Base-by-base conservation (phyloP, 2,113 vertebrate species). In the Myotis yumanensis region DNA sequence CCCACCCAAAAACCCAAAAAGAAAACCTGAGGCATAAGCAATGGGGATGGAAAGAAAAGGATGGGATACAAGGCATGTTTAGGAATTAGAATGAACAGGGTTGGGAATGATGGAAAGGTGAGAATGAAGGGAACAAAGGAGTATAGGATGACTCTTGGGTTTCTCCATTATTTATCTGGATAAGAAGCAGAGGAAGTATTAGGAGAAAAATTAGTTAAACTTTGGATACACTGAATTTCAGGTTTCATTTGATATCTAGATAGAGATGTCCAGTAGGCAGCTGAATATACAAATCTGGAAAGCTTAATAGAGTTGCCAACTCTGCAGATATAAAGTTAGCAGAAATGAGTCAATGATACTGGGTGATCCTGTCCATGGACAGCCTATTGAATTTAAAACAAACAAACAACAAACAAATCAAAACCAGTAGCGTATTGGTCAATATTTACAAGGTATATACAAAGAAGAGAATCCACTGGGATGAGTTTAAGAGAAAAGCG, bases 171-270 rank as follows among this genome's bases (percentile, higher is more conserved):
- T 22, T 51, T 52, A 82, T 14, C 72, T 90, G 12, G 25, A 46
- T 46, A 92, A n/a, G 66, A 9, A 84, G 30, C 48, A n/a, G 59
- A 81, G 23, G 85, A 94, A 79, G 2, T 46, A 86, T 30, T 69
- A 64, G 51, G 8, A 40, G 6, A 8, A n/a, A 57, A 43, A 46
- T 32, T 69, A 28, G 20, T 86, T 89, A 17, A 77, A 3, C 48
- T 89, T 81, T 35, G n/a, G 48, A 89, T 91, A 91, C 11, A 46
- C 2, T 59, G 20, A 92, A 62, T 89, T 80, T 89, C 32, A 86
- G 6, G 22, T 86, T 89, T 64, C 16, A 75, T 64, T 64, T 87
- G 43, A 66, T 62, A 84, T 69, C 30, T 32, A 51, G 51, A 59
- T 79, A 76, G 11, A 91, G 23, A 51, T 43, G 30, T 86, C 20